Evolutionary conservation across 2,113 vertebrate species (phyloP).

Genomic region (Nycticorax nycticorax): DNA sequence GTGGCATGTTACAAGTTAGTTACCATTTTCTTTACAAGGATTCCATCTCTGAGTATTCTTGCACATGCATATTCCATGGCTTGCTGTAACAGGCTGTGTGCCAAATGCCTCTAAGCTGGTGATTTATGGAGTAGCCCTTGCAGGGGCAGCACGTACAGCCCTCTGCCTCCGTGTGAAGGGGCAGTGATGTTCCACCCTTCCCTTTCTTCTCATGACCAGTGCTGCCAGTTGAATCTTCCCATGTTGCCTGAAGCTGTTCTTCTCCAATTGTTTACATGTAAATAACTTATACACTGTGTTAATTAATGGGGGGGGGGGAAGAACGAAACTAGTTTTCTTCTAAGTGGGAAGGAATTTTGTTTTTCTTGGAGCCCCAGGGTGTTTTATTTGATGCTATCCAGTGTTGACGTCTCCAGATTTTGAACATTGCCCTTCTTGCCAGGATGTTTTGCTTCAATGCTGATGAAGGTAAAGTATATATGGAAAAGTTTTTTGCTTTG

Average conservation of each 20-base stretch:
- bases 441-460: not conserved
- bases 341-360: not conserved
- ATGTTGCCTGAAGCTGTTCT: not conserved
- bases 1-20: rapidly evolving
- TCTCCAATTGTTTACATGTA: not conserved
- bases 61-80: rapidly evolving
- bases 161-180: too few species aligned
- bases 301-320: not conserved
- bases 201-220: not conserved
- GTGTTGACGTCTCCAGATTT: not conserved
- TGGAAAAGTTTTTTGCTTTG: not conserved
- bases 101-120: rapidly evolving
- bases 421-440: not conserved
- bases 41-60: not conserved
- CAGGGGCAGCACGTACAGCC: not conserved
- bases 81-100: not conserved
- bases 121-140: not conserved
- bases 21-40: not conserved
- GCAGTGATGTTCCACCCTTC: not conserved
- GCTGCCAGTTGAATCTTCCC: not conserved
- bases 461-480: not conserved
- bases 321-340: not conserved
- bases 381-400: not conserved
- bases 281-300: not conserved
- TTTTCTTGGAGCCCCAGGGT: not conserved